Evolutionary conservation across 1,140 invertebrate species (phyloP).

Genomic region (Zaprionus africanus): DNA sequence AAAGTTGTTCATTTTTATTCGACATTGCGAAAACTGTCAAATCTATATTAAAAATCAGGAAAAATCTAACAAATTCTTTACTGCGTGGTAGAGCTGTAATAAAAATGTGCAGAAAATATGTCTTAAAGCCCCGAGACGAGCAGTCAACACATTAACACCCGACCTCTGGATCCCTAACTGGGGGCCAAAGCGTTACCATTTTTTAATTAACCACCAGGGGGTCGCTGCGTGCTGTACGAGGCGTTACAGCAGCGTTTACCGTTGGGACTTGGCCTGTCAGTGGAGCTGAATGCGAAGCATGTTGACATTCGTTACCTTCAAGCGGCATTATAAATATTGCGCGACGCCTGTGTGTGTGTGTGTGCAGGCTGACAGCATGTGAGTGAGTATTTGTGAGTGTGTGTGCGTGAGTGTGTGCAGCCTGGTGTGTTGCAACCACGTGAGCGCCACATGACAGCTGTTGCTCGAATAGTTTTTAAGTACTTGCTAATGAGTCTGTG

Average conservation of each 20-base stretch:
- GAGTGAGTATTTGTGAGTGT: neutral
- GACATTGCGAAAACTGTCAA: too few relatives aligned
- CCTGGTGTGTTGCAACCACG: conserved; percentile 25
- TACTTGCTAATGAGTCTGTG: conserved; percentile 75
- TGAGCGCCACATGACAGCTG: conserved; percentile 66
- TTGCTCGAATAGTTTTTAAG: conserved; percentile 78
- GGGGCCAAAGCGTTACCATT: conserved; percentile 38
- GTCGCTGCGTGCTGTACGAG: conserved; percentile 11
- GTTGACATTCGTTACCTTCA: conserved; percentile 77
- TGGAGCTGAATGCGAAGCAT: conserved; percentile 64
- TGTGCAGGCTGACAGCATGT: conserved; percentile 7
- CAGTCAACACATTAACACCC: conserved; percentile 45
- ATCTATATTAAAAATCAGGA: too few relatives aligned
- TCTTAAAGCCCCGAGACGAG: neutral
- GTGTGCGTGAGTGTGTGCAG: conserved; percentile 4
- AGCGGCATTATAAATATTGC: conserved; percentile 64
- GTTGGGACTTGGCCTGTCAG: conserved; percentile 61
- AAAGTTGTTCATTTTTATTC: too few relatives aligned
- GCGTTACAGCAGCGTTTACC: conserved; percentile 16
- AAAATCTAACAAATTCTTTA: too few relatives aligned
- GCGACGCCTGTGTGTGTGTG: neutral
- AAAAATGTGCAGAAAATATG: neutral
- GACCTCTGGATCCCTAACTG: neutral
- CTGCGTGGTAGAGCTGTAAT: neutral
- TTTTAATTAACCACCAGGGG: conserved; percentile 79